Evolutionary conservation across 2,797 vertebrate species (phyloP), one percentile per base, ranked within the genome.

Genomic region (Coregonus sp.): DNA sequence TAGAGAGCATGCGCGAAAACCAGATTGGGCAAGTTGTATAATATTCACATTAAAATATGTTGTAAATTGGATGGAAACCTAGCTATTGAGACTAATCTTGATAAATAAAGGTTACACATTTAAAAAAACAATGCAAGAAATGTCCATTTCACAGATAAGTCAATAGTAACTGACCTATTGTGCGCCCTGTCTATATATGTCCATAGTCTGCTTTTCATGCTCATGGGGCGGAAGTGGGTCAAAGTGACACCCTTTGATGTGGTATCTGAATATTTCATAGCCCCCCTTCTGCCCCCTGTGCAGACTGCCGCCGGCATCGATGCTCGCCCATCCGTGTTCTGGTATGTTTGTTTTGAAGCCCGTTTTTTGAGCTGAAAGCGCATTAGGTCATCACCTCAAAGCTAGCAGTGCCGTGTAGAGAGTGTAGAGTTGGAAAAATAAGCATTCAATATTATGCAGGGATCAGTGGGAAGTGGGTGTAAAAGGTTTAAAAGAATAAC

Each of bases 241-340:
- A 84, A 65, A 69, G 65, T 79, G 14, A n/a, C 63, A 73, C 18
- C 29, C 1, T 65, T 67, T 18, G 35, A 40, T 65, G 56, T 29
- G 77, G 70, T 35, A 37, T 47, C 75, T 82, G 78, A 84, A 86
- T 88, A 87, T 86, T 88, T 82, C 50, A 86, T 52, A 65, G 67
- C 20, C 25, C 9, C 61, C 61, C 61, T 29, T 65, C 61, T 65
- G 61, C 25, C 20, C 61, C 61, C n/a, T 31, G 25, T 65, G 61
- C 20, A 14, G 20, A 16, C 72, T 33, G 74, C 74, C 35, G 65
- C 33, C 9, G 29, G 47, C 47, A 33, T 35, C 2, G 18, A 15
- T 78, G 29, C n/a, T 75, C 14, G 9, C 47, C 29, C 29, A 69
- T 25, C 37, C 65, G 59, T 67, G 37, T 47, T 71, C 6, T 51